Evolutionary conservation across 1,140 invertebrate genomes (phyloP).

Genomic region (Dendroctonus ponderosae): DNA sequence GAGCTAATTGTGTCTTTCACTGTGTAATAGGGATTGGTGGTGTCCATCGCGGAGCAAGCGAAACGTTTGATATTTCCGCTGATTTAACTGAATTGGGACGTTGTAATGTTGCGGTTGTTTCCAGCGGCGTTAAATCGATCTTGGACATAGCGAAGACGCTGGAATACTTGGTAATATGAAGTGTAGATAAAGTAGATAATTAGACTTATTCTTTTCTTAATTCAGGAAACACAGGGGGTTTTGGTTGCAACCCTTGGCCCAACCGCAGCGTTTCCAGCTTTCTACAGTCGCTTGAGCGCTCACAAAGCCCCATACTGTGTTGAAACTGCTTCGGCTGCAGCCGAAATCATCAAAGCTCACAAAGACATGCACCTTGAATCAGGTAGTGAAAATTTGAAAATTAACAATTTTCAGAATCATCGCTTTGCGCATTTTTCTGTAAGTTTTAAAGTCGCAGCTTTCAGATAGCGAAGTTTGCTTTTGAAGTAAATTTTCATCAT

Average conservation of each 20-base stretch:
- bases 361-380: slow-evolving; percentile 64
- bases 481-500: neutral
- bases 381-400: slow-evolving; percentile 48
- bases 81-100: slow-evolving; percentile 89
- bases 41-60: slow-evolving; percentile 86
- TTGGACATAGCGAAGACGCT: slow-evolving; percentile 92
- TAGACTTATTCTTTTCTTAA: too few species aligned
- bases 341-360: slow-evolving; percentile 63
- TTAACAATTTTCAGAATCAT: neutral
- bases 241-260: slow-evolving; percentile 77
- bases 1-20: neutral
- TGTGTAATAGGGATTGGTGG: slow-evolving; percentile 74
- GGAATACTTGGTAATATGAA: slow-evolving; percentile 91
- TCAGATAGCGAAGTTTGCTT: too few species aligned
- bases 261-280: slow-evolving; percentile 76
- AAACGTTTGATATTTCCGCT: slow-evolving; percentile 89
- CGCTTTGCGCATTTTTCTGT: too few species aligned
- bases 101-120: slow-evolving; percentile 86
- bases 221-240: slow-evolving; percentile 95
- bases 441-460: too few species aligned
- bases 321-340: slow-evolving; percentile 63
- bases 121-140: slow-evolving; percentile 96
- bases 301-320: slow-evolving; percentile 70
- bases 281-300: slow-evolving; percentile 77
- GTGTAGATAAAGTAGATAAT: too few species aligned